Evolutionary conservation across 2,888 invertebrate species (phyloP).

Genomic region (Allophyes oxyacanthae): DNA sequence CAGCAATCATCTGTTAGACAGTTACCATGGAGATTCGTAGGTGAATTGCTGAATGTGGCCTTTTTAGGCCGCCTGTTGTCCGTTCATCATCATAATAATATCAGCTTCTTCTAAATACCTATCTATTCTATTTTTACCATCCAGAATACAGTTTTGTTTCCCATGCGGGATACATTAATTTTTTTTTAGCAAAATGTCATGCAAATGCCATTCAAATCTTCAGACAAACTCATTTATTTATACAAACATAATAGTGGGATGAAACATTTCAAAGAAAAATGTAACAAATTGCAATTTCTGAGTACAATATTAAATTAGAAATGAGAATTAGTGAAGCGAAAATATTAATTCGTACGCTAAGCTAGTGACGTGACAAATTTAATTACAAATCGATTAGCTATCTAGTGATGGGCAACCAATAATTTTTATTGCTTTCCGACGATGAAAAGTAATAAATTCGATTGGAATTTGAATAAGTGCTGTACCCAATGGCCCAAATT

Average conservation of each 20-base stretch:
- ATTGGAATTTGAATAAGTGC: conserved; percentile 51
- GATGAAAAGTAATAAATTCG: conserved; percentile 40
- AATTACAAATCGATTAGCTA: conserved; percentile 50
- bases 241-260: background rate
- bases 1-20: too few species aligned
- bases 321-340: conserved; percentile 33
- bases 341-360: conserved; percentile 38
- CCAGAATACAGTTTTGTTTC: too few species aligned
- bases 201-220: too few species aligned
- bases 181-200: too few species aligned
- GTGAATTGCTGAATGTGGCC: too few species aligned
- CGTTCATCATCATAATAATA: too few species aligned
- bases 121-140: too few species aligned
- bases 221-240: background rate
- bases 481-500: conserved; percentile 49
- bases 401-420: conserved; percentile 43
- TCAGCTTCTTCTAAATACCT: too few species aligned
- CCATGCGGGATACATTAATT: too few species aligned
- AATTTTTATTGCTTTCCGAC: conserved; percentile 25
- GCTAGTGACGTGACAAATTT: conserved; percentile 50
- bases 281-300: conserved; percentile 20
- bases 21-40: too few species aligned
- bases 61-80: too few species aligned
- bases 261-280: too few species aligned
- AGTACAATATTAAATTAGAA: conserved; percentile 34